Conservation (phyloP, 2,797 vertebrate species). For the Emys orbicularis region DNA sequence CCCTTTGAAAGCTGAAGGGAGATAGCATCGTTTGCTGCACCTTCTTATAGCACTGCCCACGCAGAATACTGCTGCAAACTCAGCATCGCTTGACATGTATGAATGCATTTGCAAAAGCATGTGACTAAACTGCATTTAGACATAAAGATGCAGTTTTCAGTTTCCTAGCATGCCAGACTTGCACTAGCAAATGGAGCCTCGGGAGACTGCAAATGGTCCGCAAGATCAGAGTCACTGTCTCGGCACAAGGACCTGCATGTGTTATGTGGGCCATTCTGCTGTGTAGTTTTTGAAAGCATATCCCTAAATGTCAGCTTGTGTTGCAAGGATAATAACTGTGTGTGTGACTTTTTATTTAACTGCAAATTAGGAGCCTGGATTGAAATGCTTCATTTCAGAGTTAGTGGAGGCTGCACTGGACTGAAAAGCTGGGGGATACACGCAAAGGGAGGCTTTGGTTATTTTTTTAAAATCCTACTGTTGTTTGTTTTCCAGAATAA, state of each 20-base stretch:
- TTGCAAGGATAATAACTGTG: neutral
- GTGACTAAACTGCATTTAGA: neutral
- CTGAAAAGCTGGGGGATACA: neutral
- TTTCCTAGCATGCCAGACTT: neutral
- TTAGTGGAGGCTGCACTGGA: neutral
- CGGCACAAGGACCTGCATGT: too few relatives aligned
- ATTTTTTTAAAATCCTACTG: neutral
- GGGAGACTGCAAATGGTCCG: neutral
- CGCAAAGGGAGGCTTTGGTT: neutral
- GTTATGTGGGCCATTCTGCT: neutral
- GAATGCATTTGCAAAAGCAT: neutral
- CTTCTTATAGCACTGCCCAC: neutral
- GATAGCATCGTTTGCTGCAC: too few relatives aligned
- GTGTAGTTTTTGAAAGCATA: fast-evolving
- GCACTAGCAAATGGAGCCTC: neutral
- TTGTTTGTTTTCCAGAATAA: neutral
- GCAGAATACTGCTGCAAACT: neutral
- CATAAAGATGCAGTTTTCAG: neutral
- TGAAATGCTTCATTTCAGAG: fast-evolving
- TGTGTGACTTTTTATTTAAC: neutral
- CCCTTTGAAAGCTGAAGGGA: neutral
- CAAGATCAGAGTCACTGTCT: too few relatives aligned
- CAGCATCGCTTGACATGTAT: neutral
- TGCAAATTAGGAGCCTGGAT: neutral
- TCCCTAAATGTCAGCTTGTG: neutral